A percentile compares a stretch with the other conserved stretches of the same genome.
Evolutionary conservation across 2,888 invertebrate genomes (phyloP).

Genomic region (Microctonus aethiopoides): DNA sequence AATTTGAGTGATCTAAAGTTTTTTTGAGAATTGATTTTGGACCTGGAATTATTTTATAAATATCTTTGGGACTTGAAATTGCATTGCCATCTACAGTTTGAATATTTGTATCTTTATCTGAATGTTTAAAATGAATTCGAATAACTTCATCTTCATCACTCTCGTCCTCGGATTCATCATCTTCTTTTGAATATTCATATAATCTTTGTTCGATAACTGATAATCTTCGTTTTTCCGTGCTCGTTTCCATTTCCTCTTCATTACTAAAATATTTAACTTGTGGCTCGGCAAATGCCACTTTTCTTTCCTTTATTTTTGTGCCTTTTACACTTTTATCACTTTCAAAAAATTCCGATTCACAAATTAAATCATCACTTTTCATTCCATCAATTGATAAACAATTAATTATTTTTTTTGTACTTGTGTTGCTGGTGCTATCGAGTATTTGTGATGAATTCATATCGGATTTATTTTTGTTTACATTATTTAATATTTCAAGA

Average conservation of each 20-base stretch:
- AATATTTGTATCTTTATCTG: conserved; percentile 38
- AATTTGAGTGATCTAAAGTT: conserved; percentile 41
- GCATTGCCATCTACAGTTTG: conserved; percentile 24
- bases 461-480: conserved; percentile 20
- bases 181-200: conserved; percentile 31
- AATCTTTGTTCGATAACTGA: conserved; percentile 32
- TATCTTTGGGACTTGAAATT: conserved; percentile 55
- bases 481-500: conserved; percentile 39
- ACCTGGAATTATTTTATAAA: conserved; percentile 52
- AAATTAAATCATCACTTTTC: background rate
- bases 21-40: conserved; percentile 62
- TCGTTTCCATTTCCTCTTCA: conserved; percentile 28
- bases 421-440: conserved; percentile 27
- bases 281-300: conserved; percentile 40
- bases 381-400: conserved; percentile 1
- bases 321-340: conserved; percentile 34
- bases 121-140: conserved; percentile 57
- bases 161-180: conserved; percentile 33
- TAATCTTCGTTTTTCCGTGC: conserved; percentile 28
- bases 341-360: conserved; percentile 19
- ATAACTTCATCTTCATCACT: conserved; percentile 47
- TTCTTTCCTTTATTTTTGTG: conserved; percentile 30
- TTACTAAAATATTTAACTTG: conserved; percentile 40
- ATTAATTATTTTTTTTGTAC: conserved; percentile 36
- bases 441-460: background rate